These are phyloP conservation scores for Lepetodrilus schrolli DNA, from an alignment of 2,888 invertebrate genomes.

Conservation along the genomic window DNA sequence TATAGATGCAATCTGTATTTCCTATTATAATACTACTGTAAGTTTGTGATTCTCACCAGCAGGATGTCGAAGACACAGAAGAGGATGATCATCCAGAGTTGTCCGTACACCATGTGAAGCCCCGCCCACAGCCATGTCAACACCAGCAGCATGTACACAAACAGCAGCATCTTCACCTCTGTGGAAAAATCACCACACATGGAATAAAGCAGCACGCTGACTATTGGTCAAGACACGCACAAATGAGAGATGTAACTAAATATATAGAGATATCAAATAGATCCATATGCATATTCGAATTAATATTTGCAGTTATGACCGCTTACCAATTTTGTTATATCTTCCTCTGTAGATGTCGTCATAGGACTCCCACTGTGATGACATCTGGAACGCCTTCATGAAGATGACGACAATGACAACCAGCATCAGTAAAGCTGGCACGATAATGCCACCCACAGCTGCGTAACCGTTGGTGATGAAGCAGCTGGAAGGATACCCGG, in stretches of 20 bases:
- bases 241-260: too few species aligned
- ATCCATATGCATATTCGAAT: too few species aligned
- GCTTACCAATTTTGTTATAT: slow-evolving; percentile 69
- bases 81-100: slow-evolving; percentile 71
- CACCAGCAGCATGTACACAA: slow-evolving; percentile 66
- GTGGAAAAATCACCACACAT: too few species aligned
- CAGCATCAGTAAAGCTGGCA: slow-evolving; percentile 64
- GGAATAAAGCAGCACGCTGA: too few species aligned
- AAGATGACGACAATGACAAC: slow-evolving; percentile 66
- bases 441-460: slow-evolving; percentile 67
- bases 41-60: slow-evolving; percentile 61
- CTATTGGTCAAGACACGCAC: too few species aligned
- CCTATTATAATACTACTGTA: too few species aligned
- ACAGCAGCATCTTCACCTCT: slow-evolving; percentile 68
- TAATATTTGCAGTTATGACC: too few species aligned
- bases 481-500: slow-evolving; percentile 71
- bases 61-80: slow-evolving; percentile 69
- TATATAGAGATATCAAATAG: too few species aligned
- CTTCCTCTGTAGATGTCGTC: slow-evolving; percentile 72
- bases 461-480: slow-evolving; percentile 70
- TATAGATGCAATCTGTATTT: too few species aligned
- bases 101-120: slow-evolving; percentile 71
- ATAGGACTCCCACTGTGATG: slow-evolving; percentile 72
- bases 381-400: slow-evolving; percentile 70
- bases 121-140: slow-evolving; percentile 71